phyloP scores from a whole-genome alignment of 2,113 vertebrate species.

The Stictonetta naevosa region DNA sequence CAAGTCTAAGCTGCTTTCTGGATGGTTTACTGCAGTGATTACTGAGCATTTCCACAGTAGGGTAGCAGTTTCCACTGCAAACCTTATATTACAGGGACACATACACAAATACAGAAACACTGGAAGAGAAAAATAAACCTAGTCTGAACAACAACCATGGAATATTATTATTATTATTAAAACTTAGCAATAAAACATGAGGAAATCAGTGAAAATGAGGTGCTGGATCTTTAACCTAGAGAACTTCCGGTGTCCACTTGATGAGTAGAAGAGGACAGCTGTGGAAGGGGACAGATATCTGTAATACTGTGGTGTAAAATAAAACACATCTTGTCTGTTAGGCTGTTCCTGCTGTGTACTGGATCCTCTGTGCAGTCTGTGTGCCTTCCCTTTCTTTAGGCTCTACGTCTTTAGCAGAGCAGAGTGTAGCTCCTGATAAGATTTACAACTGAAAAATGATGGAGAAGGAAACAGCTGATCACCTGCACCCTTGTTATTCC shows the following conservation, averaged over 20 bases:
- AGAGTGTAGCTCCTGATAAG: background rate
- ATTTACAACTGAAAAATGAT: background rate
- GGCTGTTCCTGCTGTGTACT: background rate
- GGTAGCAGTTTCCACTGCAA: background rate
- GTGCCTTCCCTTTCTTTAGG: background rate
- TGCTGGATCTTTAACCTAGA: background rate
- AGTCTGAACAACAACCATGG: background rate
- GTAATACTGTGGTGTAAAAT: background rate
- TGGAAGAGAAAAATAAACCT: constrained; percentile 32
- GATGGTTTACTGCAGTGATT: background rate
- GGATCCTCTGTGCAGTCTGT: background rate
- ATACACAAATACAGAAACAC: background rate
- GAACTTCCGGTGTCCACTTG: background rate
- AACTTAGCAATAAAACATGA: background rate
- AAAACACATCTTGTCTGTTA: background rate
- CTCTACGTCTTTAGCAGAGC: background rate
- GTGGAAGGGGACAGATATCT: background rate
- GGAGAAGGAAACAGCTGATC: background rate
- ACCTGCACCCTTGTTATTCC: fast-evolving
- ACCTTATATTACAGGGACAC: constrained; percentile 15
- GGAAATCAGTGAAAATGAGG: background rate
- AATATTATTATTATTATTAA: background rate
- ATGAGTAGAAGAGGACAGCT: background rate
- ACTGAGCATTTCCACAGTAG: background rate
- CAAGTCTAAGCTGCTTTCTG: background rate